Conservation (phyloP, 2,888 invertebrate genomes). For the Drosophila stalkeri region DNA sequence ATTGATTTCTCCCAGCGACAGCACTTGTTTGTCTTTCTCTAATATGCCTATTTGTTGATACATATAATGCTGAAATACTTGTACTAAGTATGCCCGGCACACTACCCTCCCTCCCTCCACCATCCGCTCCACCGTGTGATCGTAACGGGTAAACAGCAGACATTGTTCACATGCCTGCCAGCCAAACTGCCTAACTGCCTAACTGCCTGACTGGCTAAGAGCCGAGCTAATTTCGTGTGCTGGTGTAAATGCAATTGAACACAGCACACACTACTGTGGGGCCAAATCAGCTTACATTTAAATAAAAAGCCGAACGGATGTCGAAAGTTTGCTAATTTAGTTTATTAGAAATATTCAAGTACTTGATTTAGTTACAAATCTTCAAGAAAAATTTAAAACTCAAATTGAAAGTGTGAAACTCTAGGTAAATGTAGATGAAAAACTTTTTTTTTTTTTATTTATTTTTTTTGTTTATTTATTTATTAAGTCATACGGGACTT, state of each 20-base stretch:
- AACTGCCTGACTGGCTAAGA: not conserved
- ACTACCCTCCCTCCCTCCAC: not conserved
- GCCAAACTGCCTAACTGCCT: not conserved
- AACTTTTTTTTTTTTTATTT: too few species aligned
- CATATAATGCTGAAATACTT: constrained; percentile 22
- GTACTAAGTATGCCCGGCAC: constrained; percentile 13
- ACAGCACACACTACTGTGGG: constrained; percentile 16
- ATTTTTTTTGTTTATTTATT: too few species aligned
- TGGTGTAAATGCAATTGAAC: constrained; percentile 22
- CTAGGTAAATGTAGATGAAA: too few species aligned
- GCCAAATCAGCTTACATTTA: not conserved
- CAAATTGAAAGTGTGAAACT: not conserved
- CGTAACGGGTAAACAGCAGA: constrained; percentile 26
- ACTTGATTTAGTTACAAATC: not conserved
- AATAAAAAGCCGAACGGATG: not conserved
- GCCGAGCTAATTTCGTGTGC: constrained; percentile 10
- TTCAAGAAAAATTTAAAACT: not conserved
- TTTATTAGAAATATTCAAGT: not conserved
- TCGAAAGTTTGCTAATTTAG: not conserved
- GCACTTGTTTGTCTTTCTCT: constrained; percentile 38
- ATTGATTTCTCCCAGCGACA: constrained; percentile 59
- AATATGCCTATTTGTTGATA: constrained; percentile 48
- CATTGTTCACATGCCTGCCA: constrained; percentile 24
- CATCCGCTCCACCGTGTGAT: not conserved
- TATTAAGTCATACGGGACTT: too few species aligned